Evolutionary conservation across 2,113 vertebrate genomes (phyloP).

Genomic region (Urocynchramus pylzowi): DNA sequence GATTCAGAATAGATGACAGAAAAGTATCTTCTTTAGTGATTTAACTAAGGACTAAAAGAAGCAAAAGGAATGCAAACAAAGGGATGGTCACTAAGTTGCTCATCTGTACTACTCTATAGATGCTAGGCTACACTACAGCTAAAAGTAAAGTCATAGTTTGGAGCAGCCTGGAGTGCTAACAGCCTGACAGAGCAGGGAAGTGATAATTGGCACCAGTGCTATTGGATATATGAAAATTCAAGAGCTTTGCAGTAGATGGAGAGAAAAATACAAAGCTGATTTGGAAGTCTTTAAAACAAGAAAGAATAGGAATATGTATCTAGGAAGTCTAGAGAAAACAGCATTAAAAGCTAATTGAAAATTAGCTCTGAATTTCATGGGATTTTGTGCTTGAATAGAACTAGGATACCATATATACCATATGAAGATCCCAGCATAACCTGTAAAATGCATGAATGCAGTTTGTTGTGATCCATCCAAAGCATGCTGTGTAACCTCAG

Average conservation of each 20-base stretch:
- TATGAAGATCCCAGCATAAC: not conserved
- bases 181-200: not conserved
- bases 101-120: not conserved
- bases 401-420: no score
- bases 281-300: not conserved
- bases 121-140: not conserved
- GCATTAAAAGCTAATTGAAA: not conserved
- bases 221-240: not conserved
- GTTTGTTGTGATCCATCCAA: not conserved
- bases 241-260: not conserved
- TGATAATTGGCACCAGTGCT: not conserved
- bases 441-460: not conserved
- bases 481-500: not conserved
- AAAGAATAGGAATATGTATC: not conserved
- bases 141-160: not conserved
- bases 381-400: not conserved
- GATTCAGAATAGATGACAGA: not conserved
- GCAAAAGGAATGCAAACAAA: not conserved
- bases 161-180: not conserved
- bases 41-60: not conserved
- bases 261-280: not conserved
- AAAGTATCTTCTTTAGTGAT: not conserved
- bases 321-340: not conserved
- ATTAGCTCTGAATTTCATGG: not conserved
- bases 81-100: not conserved